phyloP scores from a whole-genome alignment of 2,888 invertebrate genomes.

The Drosophila leonis region DNA sequence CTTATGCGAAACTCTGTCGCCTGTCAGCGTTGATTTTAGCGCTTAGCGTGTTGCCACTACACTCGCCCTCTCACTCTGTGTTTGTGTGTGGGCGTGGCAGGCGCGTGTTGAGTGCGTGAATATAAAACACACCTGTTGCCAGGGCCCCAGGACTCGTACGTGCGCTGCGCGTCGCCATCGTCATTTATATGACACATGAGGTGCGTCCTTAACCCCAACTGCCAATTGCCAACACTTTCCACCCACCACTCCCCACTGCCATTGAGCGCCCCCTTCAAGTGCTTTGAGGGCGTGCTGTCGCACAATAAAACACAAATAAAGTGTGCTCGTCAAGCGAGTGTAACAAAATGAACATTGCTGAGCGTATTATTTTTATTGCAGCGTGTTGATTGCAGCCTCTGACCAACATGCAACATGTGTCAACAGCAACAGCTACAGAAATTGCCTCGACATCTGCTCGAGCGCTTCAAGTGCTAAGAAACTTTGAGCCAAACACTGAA shows the following conservation, averaged over 20 bases:
- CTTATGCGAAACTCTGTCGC: conserved; percentile 60
- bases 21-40: conserved; percentile 78
- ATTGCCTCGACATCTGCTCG: conserved; percentile 20
- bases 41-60: conserved; percentile 48
- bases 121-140: conserved; percentile 79
- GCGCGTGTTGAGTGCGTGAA: conserved; percentile 46
- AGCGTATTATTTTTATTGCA: conserved; percentile 37
- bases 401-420: conserved; percentile 34
- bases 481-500: conserved; percentile 43
- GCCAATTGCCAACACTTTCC: neutral
- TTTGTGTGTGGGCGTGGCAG: conserved; percentile 20
- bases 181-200: conserved; percentile 51
- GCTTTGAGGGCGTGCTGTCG: conserved; percentile 23
- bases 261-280: neutral
- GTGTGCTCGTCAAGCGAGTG: conserved; percentile 5
- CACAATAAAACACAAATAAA: conserved; percentile 53
- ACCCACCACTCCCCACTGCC: too few relatives aligned
- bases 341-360: conserved; percentile 23
- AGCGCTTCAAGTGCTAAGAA: conserved; percentile 31
- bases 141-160: conserved; percentile 26
- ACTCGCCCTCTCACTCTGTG: neutral
- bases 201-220: conserved; percentile 13
- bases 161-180: conserved; percentile 18
- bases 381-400: conserved; percentile 2
- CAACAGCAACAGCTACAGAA: conserved; percentile 3